A percentile compares a stretch with the other conserved stretches of the same genome.
Conservation (phyloP, 2,888 invertebrate species). For the Mesorhabditis sp. region DNA sequence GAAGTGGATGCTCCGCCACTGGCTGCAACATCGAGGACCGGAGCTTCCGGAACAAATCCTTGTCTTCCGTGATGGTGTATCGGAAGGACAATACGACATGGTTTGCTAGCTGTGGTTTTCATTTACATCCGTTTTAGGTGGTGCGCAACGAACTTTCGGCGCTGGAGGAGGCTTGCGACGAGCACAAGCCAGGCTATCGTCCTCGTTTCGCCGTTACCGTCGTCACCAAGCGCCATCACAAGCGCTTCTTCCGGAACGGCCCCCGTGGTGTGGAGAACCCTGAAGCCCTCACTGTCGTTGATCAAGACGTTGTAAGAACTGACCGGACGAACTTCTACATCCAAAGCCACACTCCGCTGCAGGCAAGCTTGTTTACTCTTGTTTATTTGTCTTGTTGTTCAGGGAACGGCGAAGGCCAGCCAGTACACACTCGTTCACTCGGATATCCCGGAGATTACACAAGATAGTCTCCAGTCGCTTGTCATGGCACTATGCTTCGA, state of each 20-base stretch:
- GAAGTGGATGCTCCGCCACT: not conserved
- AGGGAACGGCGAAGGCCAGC: not conserved
- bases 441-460: not conserved
- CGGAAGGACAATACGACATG: constrained; percentile 2
- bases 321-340: not conserved
- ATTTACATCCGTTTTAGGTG: not conserved
- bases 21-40: not conserved
- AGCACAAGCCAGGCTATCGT: not conserved
- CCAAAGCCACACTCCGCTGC: not conserved
- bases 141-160: not conserved
- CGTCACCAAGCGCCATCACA: constrained; percentile 1
- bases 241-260: constrained; percentile 1
- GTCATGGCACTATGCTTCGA: not conserved
- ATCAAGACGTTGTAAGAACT: not conserved
- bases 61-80: constrained; percentile 1
- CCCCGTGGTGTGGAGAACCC: not conserved
- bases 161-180: not conserved
- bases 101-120: not conserved
- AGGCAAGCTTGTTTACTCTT: not conserved
- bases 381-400: not conserved
- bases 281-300: not conserved
- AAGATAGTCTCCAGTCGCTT: not conserved
- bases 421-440: not conserved
- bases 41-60: not conserved
- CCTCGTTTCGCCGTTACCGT: not conserved